These are phyloP conservation scores for Diplazon laetatorius DNA, from an alignment of 2,888 invertebrate species.

Conservation along the genomic window DNA sequence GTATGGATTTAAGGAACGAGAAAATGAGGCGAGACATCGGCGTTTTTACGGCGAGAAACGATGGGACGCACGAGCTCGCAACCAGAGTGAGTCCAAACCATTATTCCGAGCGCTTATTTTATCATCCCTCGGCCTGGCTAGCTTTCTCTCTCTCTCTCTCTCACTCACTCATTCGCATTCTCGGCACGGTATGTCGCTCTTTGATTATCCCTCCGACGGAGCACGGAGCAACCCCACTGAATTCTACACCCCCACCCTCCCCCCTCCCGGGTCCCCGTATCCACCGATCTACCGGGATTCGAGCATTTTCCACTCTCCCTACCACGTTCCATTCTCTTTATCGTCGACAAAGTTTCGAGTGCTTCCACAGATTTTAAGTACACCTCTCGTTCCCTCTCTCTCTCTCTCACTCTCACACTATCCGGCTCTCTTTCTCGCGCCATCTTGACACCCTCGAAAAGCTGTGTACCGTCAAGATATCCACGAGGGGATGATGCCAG, in stretches of 20 bases:
- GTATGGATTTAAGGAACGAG: constrained; percentile 84
- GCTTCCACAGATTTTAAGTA: constrained; percentile 62
- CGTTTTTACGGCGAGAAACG: constrained; percentile 74
- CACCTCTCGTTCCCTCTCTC: constrained; percentile 43
- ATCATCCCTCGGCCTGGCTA: constrained; percentile 45
- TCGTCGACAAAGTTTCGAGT: constrained; percentile 61
- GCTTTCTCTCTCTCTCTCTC: too few relatives aligned
- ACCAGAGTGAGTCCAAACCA: constrained; percentile 71
- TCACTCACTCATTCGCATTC: constrained; percentile 11
- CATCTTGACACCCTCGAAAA: constrained; percentile 22
- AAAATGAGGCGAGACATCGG: constrained; percentile 86
- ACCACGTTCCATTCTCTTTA: constrained; percentile 14
- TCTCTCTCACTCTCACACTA: constrained; percentile 46
- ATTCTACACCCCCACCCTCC: too few relatives aligned
- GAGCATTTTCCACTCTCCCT: constrained; percentile 22
- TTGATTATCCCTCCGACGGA: constrained; percentile 52
- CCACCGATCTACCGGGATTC: constrained; percentile 44
- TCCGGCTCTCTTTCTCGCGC: too few relatives aligned
- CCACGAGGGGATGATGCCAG: constrained; percentile 17
- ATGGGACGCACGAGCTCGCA: constrained; percentile 67
- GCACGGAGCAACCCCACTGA: constrained; percentile 36
- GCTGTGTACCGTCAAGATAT: constrained; percentile 15
- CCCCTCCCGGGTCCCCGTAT: constrained; percentile 6
- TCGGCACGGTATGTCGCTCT: constrained; percentile 35
- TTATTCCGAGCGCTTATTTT: constrained; percentile 38